Conservation (phyloP, 2,113 vertebrate species). For the Ramphastos sulfuratus region DNA sequence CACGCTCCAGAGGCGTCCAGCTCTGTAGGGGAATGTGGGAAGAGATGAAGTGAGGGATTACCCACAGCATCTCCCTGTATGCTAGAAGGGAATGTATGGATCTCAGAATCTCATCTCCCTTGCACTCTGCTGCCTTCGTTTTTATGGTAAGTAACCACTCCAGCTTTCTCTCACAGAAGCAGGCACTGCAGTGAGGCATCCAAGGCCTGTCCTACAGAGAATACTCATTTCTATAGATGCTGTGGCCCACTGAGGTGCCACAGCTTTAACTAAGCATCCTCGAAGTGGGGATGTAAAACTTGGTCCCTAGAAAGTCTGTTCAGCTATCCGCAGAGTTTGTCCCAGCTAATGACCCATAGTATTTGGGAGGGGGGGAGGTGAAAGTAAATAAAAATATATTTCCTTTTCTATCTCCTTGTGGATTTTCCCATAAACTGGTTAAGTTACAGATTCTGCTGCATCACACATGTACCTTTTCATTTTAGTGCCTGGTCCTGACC, state of each 20-base stretch:
- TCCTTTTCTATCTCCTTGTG: slow-evolving; percentile 65
- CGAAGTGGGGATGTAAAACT: neutral
- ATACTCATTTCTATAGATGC: neutral
- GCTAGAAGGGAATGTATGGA: neutral
- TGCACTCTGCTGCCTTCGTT: neutral
- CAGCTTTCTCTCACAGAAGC: neutral
- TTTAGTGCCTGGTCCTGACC: slow-evolving; percentile 67
- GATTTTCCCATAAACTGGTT: slow-evolving; percentile 55
- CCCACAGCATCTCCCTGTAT: neutral
- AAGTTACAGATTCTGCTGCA: slow-evolving; percentile 59
- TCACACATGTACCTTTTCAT: slow-evolving; percentile 67
- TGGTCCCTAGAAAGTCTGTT: neutral
- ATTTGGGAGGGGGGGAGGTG: neutral
- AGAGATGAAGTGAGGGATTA: neutral
- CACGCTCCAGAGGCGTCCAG: neutral
- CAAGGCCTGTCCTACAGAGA: neutral
- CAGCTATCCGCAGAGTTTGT: slow-evolving; percentile 10
- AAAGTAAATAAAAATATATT: slow-evolving; percentile 57
- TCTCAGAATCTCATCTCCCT: neutral
- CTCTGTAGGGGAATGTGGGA: neutral
- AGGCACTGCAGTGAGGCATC: neutral
- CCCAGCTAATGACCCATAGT: slow-evolving; percentile 5
- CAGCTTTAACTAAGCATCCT: neutral
- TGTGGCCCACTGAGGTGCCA: neutral
- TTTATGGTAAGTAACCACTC: neutral